These are phyloP conservation scores for Ornithoptera alexandrae DNA, from an alignment of 2,888 invertebrate species.

Conservation along the genomic window DNA sequence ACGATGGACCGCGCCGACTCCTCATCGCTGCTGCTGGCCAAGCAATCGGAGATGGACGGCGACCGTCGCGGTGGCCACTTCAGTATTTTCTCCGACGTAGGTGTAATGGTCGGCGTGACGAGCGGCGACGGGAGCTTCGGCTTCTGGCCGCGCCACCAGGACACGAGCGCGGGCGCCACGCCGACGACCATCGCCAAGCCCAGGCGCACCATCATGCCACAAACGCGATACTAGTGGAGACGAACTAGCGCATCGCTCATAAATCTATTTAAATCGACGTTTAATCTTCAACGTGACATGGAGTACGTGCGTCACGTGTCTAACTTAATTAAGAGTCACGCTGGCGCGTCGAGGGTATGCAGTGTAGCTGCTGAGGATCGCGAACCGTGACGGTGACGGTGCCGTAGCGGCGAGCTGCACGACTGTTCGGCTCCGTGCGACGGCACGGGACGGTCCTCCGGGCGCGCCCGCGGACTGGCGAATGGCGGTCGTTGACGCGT, in stretches of 20 bases:
- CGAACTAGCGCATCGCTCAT: slow-evolving; percentile 26
- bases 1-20: slow-evolving; percentile 72
- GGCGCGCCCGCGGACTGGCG: slow-evolving; percentile 63
- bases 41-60: slow-evolving; percentile 74
- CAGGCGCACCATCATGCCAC: slow-evolving; percentile 64
- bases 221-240: slow-evolving; percentile 12
- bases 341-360: slow-evolving; percentile 37
- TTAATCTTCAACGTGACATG: slow-evolving; percentile 49
- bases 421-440: slow-evolving; percentile 27
- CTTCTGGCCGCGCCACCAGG: slow-evolving; percentile 72
- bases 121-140: slow-evolving; percentile 51
- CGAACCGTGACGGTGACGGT: too few relatives aligned
- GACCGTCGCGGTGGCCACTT: slow-evolving; percentile 64
- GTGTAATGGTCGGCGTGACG: slow-evolving; percentile 37
- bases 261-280: slow-evolving; percentile 55
- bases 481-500: slow-evolving; percentile 79
- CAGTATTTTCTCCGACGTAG: slow-evolving; percentile 52
- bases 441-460: slow-evolving; percentile 58
- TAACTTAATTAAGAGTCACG: slow-evolving; percentile 30
- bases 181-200: slow-evolving; percentile 76
- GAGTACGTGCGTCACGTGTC: slow-evolving; percentile 45
- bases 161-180: slow-evolving; percentile 74
- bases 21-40: slow-evolving; percentile 72
- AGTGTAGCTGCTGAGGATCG: slow-evolving; percentile 3
- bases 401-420: too few relatives aligned